phyloP scores from a whole-genome alignment of 2,888 invertebrate species.

The Scaptomyza cyrtandrae region DNA sequence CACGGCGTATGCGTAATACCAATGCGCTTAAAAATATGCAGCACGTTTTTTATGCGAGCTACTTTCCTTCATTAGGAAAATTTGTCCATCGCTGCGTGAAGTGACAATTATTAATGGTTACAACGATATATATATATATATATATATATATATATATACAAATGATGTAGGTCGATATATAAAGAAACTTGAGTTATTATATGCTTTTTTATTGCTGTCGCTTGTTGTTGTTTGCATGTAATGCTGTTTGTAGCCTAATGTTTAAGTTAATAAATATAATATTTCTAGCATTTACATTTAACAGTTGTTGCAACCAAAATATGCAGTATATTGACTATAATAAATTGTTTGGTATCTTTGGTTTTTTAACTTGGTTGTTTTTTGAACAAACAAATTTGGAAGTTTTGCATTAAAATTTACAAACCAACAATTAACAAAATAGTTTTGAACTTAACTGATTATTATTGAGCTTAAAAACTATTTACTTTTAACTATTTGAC shows the following conservation, averaged over 20 bases:
- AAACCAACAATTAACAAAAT: constrained; percentile 63
- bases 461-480: constrained; percentile 35
- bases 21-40: constrained; percentile 51
- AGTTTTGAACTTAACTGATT: constrained; percentile 44
- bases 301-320: constrained; percentile 42
- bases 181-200: constrained; percentile 29
- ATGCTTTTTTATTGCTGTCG: constrained; percentile 50
- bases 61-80: constrained; percentile 58
- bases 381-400: constrained; percentile 56
- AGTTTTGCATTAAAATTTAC: constrained; percentile 39
- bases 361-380: not conserved
- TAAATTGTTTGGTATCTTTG: constrained; percentile 10
- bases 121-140: constrained; percentile 17
- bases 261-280: constrained; percentile 26
- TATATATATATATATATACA: constrained; percentile 9
- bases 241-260: constrained; percentile 46
- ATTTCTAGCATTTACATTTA: constrained; percentile 32
- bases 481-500: constrained; percentile 51
- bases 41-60: constrained; percentile 17
- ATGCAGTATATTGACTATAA: constrained; percentile 23
- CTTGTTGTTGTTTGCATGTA: constrained; percentile 22
- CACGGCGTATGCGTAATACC: constrained; percentile 55
- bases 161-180: constrained; percentile 1
- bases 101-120: constrained; percentile 42
- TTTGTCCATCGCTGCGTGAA: constrained; percentile 51